Evolutionary conservation across 2,797 vertebrate species (phyloP), one percentile per base, ranked within the genome.

Genomic region (Micropoecilia bifurca): DNA sequence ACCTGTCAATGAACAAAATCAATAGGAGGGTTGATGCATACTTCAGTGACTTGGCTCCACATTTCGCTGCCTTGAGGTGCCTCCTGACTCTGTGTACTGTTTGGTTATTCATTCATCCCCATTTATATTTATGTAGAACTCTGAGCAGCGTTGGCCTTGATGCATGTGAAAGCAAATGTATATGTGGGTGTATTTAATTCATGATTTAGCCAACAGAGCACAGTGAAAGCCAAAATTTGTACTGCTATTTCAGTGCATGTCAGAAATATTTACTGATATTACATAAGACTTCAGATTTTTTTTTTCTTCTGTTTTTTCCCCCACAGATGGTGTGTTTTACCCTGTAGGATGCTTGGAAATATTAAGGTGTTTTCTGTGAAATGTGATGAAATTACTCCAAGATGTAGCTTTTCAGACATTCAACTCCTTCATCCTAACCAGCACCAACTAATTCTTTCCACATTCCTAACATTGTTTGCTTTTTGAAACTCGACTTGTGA

Each of bases 1-100:
- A 77, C 87, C 72, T 80, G 76, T 80, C 91, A 92, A 88, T 91
- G 80, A 57, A 36, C 25, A 12, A 14, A 72, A 91, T 93, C 85
- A 57, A 93, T 88, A 76, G 30, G 36, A 12, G 20, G 2, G 41
- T 41, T 73, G 74, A 63, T 72, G 85, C 79, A 79, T 73, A 77
- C 84, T 75, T 78, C 82, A 83, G 75, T 74, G 77, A 78, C 75
- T 74, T 77, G 73, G 73, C 77, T 79, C 71, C 77, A 57, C 5
- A 69, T 46, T 72, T 41, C 6, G 4, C 53, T 82, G 63, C 69
- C 9, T 1, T n/a, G 76, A 39, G 53, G 69, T 3, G 1, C 28
- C 30, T 22, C 33, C 43, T 3, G 25, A 39, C 48, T 55, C 25
- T 74, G 22, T 55, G 12, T 41, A 41, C 48, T 39, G 73, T 74